Base-by-base conservation (phyloP, 1,140 invertebrate genomes). In the Drosophila athabasca region DNA sequence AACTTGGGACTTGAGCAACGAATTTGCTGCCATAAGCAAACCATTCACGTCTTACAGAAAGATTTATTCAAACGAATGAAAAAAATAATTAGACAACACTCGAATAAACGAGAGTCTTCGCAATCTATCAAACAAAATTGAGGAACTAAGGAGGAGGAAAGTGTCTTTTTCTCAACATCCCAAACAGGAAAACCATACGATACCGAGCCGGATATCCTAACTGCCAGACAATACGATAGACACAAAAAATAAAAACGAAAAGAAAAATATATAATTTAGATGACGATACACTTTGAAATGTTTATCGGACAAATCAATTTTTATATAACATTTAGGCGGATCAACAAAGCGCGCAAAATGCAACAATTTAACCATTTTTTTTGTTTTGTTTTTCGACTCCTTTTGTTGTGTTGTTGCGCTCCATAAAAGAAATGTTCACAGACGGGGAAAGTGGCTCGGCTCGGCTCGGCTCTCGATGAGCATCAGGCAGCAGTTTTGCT, bases 371-470 rank as follows among this genome's bases (percentile, higher is more conserved):
- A 9, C 0, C 54, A 62, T 62, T 50, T 60, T 51, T 52, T 39
- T 46, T 52, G 24, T 26, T 19, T 19, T 19, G 17, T 57, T 26
- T 22, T 66, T 22, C 13, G n/a, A 29, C 24, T 62, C 0, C 11
- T 58, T 70, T 70, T 46, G 29, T 55, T 1, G 8, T 51, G 15
- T 70, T 71, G 64, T 79, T 82, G 79, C 64, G 69, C 69, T 70
- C 55, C 64, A 79, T 74, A 78, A 74, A 82, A 69, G 50, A 65
- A 5, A 26, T 58, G 49, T 13, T 29, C 43, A 52, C 62, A 76
- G 44, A 26, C 39, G 35, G 81, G 62, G 80, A 83, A 83, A 83
- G 80, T 83, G 79, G 31, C 24, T 26, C 24, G 64, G 61, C 55
- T 51, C 59, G 79, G 8, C 24, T 26, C 24, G 64, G 64, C 55